These are phyloP conservation scores for Synodontis membranacea DNA, from an alignment of 2,113 vertebrate species.

Conservation along the genomic window DNA sequence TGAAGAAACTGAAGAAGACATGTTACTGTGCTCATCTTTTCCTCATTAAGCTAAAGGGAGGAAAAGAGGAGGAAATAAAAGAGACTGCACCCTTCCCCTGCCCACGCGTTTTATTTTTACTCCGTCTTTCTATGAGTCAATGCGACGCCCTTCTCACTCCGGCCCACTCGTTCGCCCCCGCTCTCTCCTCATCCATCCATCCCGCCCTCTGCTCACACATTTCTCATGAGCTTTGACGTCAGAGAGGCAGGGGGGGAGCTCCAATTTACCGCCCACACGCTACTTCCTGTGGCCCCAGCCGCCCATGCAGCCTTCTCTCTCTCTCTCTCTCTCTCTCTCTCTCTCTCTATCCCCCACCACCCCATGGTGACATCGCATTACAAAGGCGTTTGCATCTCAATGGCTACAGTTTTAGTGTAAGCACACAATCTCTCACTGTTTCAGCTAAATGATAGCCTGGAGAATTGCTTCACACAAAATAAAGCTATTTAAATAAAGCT, in stretches of 20 bases:
- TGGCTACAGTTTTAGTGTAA: conserved; percentile 19
- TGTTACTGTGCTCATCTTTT: conserved; percentile 19
- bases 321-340: conserved; percentile 49
- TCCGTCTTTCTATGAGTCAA: conserved; percentile 79
- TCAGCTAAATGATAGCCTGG: background rate
- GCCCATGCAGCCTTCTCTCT: conserved; percentile 62
- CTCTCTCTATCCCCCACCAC: conserved; percentile 40
- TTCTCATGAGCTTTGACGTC: conserved; percentile 81
- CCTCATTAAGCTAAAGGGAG: conserved; percentile 37
- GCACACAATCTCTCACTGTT: conserved; percentile 5
- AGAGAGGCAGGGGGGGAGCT: conserved; percentile 69
- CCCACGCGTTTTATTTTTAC: conserved; percentile 79
- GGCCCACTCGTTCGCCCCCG: conserved; percentile 75
- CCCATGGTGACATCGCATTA: conserved; percentile 58
- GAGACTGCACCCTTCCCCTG: conserved; percentile 73
- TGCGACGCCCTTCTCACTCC: conserved; percentile 80
- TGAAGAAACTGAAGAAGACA: background rate
- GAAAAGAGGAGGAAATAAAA: conserved; percentile 64
- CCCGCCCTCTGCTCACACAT: conserved; percentile 73
- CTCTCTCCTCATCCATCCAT: conserved; percentile 70
- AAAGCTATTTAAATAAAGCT: background rate
- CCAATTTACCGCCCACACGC: conserved; percentile 71
- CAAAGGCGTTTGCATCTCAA: conserved; percentile 41
- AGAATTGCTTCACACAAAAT: background rate
- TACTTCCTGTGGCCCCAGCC: conserved; percentile 65